Percentiles rank a stretch among this genome's conserved stretches.
Evolutionary conservation across 1,140 invertebrate genomes (phyloP).

Genomic region (Proctacanthus coquilletti): DNA sequence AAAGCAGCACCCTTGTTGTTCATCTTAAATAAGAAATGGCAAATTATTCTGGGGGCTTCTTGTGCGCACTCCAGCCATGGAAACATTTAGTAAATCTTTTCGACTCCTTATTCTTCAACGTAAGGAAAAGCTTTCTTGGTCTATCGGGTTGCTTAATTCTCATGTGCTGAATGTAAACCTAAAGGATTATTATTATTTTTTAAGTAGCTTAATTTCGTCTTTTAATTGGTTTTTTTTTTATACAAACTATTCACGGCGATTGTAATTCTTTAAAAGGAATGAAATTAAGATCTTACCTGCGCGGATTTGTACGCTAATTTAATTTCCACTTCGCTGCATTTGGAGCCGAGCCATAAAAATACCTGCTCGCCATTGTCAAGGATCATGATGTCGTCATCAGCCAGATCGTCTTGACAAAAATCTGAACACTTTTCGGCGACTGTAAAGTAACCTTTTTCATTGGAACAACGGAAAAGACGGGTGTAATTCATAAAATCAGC

Average conservation of each 20-base stretch:
- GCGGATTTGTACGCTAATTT: slow-evolving; percentile 98
- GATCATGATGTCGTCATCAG: slow-evolving; percentile 99
- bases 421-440: slow-evolving; percentile 99
- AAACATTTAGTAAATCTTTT: slow-evolving; percentile 93
- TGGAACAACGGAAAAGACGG: slow-evolving; percentile 93
- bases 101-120: slow-evolving; percentile 93
- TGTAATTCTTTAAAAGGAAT: too few species aligned
- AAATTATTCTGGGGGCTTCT: slow-evolving; percentile 10
- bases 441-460: slow-evolving; percentile 98
- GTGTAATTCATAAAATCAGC: slow-evolving; percentile 91
- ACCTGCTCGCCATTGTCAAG: slow-evolving; percentile 96
- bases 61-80: slow-evolving; percentile 73
- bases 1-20: too few species aligned
- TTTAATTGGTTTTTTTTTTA: too few species aligned
- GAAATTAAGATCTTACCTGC: slow-evolving; percentile 46
- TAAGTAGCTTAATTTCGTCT: too few species aligned
- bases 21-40: too few species aligned
- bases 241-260: too few species aligned
- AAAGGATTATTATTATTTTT: slow-evolving; percentile 11
- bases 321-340: slow-evolving; percentile 96
- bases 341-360: slow-evolving; percentile 92
- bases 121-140: slow-evolving; percentile 86
- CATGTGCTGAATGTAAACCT: slow-evolving; percentile 97
- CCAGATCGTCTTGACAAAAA: slow-evolving; percentile 99
- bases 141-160: slow-evolving; percentile 86